phyloP scores from a whole-genome alignment of 2,888 invertebrate species.

The Drosophila limbata region DNA sequence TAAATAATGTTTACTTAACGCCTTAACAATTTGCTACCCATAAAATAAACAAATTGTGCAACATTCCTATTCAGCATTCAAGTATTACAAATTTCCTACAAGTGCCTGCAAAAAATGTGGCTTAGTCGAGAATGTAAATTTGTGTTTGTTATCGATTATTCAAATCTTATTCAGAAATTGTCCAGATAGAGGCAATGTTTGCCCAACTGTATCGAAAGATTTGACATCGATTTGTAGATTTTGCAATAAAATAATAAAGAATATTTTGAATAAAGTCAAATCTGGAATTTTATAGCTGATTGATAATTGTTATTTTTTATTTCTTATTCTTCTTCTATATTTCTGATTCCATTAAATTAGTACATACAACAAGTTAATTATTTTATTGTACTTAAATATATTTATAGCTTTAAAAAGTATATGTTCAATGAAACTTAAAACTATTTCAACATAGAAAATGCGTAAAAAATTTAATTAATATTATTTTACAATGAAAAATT shows the following conservation, averaged over 20 bases:
- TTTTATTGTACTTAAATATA: no score
- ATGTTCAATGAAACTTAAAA: no score
- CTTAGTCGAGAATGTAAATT: background rate
- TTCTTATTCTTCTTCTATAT: no score
- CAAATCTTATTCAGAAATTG: slow-evolving; percentile 7
- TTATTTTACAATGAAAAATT: no score
- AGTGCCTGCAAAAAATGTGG: slow-evolving; percentile 14
- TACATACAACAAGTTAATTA: no score
- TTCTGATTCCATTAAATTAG: no score
- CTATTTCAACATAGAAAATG: no score
- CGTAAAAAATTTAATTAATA: no score
- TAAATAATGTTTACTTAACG: slow-evolving; percentile 61
- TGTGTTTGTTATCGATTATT: slow-evolving; percentile 5
- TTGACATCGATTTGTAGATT: background rate
- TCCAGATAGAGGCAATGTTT: background rate
- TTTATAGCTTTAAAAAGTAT: no score
- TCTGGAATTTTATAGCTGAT: no score
- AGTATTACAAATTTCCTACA: slow-evolving; percentile 41
- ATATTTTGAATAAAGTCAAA: no score
- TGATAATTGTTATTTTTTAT: no score
- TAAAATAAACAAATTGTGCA: slow-evolving; percentile 52
- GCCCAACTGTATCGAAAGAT: background rate
- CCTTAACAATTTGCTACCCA: slow-evolving; percentile 52
- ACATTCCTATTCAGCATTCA: slow-evolving; percentile 24
- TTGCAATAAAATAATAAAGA: background rate